Conservation (phyloP, 2,888 invertebrate species). For the Laothoe populi region DNA sequence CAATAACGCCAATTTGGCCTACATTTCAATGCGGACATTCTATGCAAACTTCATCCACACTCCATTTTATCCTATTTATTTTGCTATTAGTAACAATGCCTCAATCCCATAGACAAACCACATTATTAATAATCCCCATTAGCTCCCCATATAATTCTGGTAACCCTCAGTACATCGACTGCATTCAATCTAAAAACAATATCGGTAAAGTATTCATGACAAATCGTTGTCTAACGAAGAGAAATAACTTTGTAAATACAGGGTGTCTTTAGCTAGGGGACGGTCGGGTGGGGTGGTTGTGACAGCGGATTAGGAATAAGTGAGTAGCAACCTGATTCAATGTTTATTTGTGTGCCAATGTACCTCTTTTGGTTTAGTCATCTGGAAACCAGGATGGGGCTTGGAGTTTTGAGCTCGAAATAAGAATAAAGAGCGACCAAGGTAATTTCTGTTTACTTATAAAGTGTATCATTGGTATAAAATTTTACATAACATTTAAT, state of each 20-base stretch:
- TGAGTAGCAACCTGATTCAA: too few relatives aligned
- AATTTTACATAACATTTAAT: too few relatives aligned
- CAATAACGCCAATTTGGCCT: too few relatives aligned
- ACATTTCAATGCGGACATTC: too few relatives aligned
- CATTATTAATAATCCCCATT: constrained; percentile 39
- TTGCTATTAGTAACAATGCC: not conserved
- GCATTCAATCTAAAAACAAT: constrained; percentile 83
- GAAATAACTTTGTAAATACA: constrained; percentile 80
- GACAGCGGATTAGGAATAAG: constrained; percentile 41
- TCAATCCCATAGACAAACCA: constrained; percentile 23
- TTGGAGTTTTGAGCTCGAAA: too few relatives aligned
- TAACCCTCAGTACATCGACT: constrained; percentile 45
- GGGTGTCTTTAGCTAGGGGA: constrained; percentile 72
- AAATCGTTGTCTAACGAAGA: constrained; percentile 82
- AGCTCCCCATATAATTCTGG: constrained; percentile 34
- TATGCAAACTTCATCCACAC: too few relatives aligned
- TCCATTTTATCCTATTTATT: not conserved
- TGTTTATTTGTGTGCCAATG: too few relatives aligned
- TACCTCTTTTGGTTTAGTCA: too few relatives aligned
- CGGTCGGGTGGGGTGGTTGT: constrained; percentile 43
- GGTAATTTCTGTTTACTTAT: too few relatives aligned
- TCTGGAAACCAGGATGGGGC: too few relatives aligned
- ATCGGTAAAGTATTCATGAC: constrained; percentile 83
- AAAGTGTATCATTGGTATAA: too few relatives aligned
- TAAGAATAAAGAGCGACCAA: too few relatives aligned